phyloP scores from a whole-genome alignment of 2,113 vertebrate species.

The Motacilla tschutschensis region DNA sequence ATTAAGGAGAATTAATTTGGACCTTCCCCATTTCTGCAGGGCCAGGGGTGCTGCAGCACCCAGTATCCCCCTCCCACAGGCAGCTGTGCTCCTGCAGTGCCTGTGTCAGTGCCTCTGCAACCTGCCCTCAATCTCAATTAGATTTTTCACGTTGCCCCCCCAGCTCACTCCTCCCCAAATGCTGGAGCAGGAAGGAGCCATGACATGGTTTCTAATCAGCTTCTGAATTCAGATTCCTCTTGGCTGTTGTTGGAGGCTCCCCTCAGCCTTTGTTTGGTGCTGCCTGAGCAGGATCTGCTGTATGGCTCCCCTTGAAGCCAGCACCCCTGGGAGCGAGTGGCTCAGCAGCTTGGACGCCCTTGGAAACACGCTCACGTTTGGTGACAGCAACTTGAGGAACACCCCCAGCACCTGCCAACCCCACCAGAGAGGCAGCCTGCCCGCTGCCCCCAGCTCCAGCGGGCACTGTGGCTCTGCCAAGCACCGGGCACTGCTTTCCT shows the following conservation, averaged over 20 bases:
- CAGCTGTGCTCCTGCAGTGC: background rate
- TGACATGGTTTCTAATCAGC: slow-evolving; percentile 55
- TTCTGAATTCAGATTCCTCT: slow-evolving; percentile 3
- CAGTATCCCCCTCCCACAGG: background rate
- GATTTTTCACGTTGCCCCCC: background rate
- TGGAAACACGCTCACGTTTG: accelerated
- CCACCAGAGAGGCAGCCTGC: background rate
- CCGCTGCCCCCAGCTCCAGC: accelerated
- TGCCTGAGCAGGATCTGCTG: background rate
- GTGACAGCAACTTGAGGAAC: background rate
- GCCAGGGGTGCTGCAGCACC: background rate
- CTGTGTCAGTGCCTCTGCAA: background rate
- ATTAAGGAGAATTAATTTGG: slow-evolving; percentile 18
- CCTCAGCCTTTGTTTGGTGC: background rate
- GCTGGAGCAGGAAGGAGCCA: slow-evolving; percentile 42
- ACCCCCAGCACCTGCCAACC: background rate
- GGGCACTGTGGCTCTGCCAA: background rate
- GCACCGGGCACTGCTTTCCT: background rate
- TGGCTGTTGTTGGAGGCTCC: background rate
- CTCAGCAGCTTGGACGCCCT: background rate
- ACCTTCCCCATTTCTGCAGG: accelerated
- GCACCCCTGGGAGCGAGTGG: accelerated
- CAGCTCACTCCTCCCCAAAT: slow-evolving; percentile 30
- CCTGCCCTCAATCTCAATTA: slow-evolving; percentile 25
- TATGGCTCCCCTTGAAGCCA: background rate